Conservation (phyloP, 2,888 invertebrate genomes). For the Palloptera scutellata region DNA sequence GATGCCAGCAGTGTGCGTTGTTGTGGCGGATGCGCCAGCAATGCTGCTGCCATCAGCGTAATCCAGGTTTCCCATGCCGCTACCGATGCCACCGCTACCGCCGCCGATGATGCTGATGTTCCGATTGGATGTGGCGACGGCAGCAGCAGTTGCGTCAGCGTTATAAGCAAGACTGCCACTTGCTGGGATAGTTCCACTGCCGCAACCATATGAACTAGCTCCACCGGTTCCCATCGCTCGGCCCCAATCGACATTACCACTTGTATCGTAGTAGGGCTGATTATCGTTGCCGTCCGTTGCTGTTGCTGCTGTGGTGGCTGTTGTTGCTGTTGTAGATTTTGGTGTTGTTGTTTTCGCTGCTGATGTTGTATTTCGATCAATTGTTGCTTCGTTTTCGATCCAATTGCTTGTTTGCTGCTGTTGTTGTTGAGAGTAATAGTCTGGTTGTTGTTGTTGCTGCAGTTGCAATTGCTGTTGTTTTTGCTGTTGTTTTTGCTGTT, state of each 20-base stretch:
- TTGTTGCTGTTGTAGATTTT: slow-evolving; percentile 38
- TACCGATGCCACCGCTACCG: slow-evolving; percentile 52
- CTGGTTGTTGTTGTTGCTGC: slow-evolving; percentile 41
- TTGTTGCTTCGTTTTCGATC: slow-evolving; percentile 54
- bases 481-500: slow-evolving; percentile 44
- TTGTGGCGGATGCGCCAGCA: slow-evolving; percentile 54
- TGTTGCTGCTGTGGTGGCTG: slow-evolving; percentile 47
- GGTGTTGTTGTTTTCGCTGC: slow-evolving; percentile 36
- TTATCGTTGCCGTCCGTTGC: slow-evolving; percentile 58
- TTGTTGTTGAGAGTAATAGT: slow-evolving; percentile 26
- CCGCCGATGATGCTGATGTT: slow-evolving; percentile 46
- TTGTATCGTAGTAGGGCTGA: slow-evolving; percentile 62
- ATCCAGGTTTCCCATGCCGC: slow-evolving; percentile 59
- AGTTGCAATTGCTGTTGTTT: slow-evolving; percentile 39
- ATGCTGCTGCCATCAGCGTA: slow-evolving; percentile 59
- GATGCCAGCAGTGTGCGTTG: slow-evolving; percentile 50
- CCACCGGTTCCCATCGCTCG: slow-evolving; percentile 63
- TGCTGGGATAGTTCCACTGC: slow-evolving; percentile 57
- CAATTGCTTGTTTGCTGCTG: slow-evolving; percentile 52
- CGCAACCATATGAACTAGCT: slow-evolving; percentile 61
- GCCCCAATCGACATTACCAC: slow-evolving; percentile 62
- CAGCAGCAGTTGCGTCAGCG: slow-evolving; percentile 51
- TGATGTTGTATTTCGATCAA: slow-evolving; percentile 50
- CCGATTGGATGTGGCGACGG: slow-evolving; percentile 40
- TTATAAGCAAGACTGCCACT: slow-evolving; percentile 56